phyloP scores from a whole-genome alignment of 2,888 invertebrate genomes.

The Tenthredo notha region DNA sequence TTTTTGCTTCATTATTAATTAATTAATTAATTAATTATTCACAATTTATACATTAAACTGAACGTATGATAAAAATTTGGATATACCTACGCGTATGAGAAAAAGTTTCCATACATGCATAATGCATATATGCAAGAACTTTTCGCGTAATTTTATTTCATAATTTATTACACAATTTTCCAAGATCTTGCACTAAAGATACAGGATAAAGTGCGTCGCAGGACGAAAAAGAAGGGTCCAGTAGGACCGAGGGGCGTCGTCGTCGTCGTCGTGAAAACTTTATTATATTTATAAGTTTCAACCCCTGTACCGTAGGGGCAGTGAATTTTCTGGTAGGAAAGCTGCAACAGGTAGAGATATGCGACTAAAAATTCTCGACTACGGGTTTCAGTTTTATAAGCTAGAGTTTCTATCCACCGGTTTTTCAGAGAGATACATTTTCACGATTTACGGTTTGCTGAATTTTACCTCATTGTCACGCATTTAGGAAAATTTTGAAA shows the following conservation, averaged over 20 bases:
- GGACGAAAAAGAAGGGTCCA: neutral
- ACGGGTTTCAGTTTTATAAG: neutral
- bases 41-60: too few relatives aligned
- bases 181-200: neutral
- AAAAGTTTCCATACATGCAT: too few relatives aligned
- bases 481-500: neutral
- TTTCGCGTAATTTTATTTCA: neutral
- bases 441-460: neutral
- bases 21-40: too few relatives aligned
- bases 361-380: constrained; percentile 32
- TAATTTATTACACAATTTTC: neutral
- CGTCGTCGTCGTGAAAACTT: constrained; percentile 18
- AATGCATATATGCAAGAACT: too few relatives aligned
- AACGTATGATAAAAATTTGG: too few relatives aligned
- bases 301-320: constrained; percentile 36
- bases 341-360: constrained; percentile 38
- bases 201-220: neutral
- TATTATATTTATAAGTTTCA: constrained; percentile 40
- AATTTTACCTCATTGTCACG: neutral
- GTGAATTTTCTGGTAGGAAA: constrained; percentile 33
- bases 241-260: neutral
- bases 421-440: neutral
- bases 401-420: neutral
- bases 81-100: too few relatives aligned
- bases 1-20: too few relatives aligned